Conservation (phyloP, 2,888 invertebrate genomes). For the Diabrotica balteata region DNA sequence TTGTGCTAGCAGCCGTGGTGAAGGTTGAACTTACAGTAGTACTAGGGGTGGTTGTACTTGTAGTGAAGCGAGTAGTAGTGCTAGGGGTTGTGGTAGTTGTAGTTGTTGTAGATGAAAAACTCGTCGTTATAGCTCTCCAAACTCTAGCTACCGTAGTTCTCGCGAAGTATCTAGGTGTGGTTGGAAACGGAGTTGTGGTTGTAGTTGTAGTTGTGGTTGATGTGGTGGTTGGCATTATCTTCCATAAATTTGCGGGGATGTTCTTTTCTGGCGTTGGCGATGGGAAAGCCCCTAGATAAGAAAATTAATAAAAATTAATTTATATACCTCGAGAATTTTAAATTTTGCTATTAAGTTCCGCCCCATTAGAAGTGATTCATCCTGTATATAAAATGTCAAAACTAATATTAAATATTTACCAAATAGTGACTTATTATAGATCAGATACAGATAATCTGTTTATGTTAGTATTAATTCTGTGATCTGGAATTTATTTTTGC, state of each 20-base stretch:
- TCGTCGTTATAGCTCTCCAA: conserved; percentile 57
- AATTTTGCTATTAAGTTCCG: not conserved
- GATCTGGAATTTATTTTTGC: no score
- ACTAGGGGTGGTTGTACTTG: conserved; percentile 54
- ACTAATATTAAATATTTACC: no score
- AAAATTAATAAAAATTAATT: not conserved
- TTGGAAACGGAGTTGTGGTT: conserved; percentile 42
- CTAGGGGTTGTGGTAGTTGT: conserved; percentile 66
- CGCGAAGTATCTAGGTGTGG: conserved; percentile 42
- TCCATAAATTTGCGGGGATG: conserved; percentile 13
- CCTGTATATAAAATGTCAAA: no score
- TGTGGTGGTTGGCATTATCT: conserved; percentile 11
- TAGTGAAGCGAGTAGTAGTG: conserved; percentile 28
- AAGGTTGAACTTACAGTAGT: conserved; percentile 66
- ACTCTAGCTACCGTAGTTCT: conserved; percentile 54
- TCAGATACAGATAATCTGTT: no score
- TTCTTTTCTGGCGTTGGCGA: conserved; percentile 12
- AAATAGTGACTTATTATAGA: no score
- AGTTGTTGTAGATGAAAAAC: conserved; percentile 31
- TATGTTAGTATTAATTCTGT: no score
- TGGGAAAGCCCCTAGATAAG: conserved; percentile 14
- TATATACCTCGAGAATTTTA: not conserved
- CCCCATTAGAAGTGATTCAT: no score
- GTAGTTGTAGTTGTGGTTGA: conserved; percentile 16
- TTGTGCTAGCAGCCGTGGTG: conserved; percentile 30